A percentile compares a stretch with the other conserved stretches of the same genome.
Evolutionary conservation across 2,113 vertebrate species (phyloP).

Genomic region (Conger conger): DNA sequence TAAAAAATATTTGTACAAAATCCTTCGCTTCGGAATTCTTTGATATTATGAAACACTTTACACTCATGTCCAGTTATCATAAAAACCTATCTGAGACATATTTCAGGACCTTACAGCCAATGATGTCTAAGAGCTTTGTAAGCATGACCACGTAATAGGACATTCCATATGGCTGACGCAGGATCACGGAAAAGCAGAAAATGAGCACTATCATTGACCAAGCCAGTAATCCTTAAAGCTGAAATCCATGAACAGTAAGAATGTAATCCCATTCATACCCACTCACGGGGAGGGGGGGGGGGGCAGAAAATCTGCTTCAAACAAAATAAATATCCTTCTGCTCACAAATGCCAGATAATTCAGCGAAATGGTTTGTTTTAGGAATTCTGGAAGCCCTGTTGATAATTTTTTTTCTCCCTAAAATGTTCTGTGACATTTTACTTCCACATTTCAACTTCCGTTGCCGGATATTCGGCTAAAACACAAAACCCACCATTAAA

Average conservation of each 20-base stretch:
- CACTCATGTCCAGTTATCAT: no score
- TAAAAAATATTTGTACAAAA: neutral
- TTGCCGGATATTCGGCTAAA: neutral
- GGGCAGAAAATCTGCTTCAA: conserved; percentile 44
- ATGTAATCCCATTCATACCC: conserved; percentile 63
- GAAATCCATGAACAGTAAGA: conserved; percentile 55
- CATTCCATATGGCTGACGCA: conserved; percentile 24
- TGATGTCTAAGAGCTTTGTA: neutral
- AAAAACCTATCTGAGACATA: no score
- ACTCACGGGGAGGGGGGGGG: conserved; percentile 42
- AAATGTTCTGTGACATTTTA: neutral
- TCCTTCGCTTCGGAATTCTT: no score
- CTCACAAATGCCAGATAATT: conserved; percentile 33
- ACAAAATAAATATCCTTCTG: conserved; percentile 27
- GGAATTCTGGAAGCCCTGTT: neutral
- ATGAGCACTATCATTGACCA: conserved; percentile 62
- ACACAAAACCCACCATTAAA: neutral
- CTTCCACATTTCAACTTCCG: neutral
- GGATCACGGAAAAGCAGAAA: conserved; percentile 41
- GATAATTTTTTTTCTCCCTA: neutral
- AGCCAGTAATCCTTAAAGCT: conserved; percentile 65
- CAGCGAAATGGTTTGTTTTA: conserved; percentile 39
- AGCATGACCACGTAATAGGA: neutral
- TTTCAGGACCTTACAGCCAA: neutral
- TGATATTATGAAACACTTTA: no score